Conservation (phyloP, 2,113 vertebrate species). For the Hemiprocne comata region DNA sequence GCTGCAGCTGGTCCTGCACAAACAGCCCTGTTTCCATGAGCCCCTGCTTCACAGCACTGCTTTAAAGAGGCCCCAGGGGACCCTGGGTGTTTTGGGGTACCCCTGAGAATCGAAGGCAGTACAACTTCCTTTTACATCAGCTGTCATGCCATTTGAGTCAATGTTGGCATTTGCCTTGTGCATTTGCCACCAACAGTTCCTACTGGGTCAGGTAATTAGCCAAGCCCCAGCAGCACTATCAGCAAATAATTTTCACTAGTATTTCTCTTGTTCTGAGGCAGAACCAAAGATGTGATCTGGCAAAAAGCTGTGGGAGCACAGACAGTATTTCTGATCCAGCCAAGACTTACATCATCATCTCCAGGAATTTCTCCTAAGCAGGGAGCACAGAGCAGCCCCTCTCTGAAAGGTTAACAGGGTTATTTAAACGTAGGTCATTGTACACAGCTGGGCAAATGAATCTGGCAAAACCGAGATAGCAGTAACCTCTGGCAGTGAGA, state of each 20-base stretch:
- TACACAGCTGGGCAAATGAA: background rate
- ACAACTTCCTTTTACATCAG: background rate
- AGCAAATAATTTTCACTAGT: background rate
- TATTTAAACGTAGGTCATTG: conserved; percentile 31
- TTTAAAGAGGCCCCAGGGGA: background rate
- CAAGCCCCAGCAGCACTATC: background rate
- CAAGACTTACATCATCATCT: background rate
- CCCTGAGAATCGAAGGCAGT: background rate
- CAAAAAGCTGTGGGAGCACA: background rate
- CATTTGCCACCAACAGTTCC: background rate
- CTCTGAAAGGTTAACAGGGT: background rate
- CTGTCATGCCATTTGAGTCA: fast-evolving
- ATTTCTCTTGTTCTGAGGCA: background rate
- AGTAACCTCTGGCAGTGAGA: background rate
- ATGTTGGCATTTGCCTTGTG: background rate
- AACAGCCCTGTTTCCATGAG: background rate
- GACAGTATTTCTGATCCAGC: background rate
- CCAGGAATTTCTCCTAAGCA: background rate
- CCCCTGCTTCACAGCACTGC: background rate
- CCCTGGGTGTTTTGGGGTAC: background rate
- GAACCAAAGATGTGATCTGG: background rate
- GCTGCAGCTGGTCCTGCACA: background rate
- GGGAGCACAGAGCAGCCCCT: background rate
- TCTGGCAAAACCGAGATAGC: background rate
- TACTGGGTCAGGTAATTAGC: background rate